Evolutionary conservation across 2,113 vertebrate species (phyloP).

Genomic region (Zapus hudsonius): DNA sequence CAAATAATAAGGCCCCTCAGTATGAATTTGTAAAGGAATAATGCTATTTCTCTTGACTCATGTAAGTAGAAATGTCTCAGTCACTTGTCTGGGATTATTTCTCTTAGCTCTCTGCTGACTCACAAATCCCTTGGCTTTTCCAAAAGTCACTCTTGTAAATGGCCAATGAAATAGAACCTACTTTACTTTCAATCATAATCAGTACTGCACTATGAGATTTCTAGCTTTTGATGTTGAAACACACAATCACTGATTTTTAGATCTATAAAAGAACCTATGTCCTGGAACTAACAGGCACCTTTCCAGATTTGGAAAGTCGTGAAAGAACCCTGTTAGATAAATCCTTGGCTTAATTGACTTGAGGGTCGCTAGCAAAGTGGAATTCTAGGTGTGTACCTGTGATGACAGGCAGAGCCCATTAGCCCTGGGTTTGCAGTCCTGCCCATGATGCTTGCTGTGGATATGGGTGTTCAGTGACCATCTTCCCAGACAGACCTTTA

Average conservation of each 20-base stretch:
- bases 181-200: background rate
- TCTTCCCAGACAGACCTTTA: background rate
- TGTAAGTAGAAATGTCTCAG: background rate
- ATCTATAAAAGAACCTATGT: background rate
- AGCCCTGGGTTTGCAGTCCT: background rate
- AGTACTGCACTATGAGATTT: background rate
- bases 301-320: background rate
- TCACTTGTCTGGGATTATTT: background rate
- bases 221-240: background rate
- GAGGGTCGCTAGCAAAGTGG: background rate
- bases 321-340: background rate
- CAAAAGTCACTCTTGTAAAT: background rate
- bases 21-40: background rate
- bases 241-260: background rate
- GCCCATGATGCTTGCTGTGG: background rate
- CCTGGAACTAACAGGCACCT: no score
- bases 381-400: background rate
- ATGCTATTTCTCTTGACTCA: background rate
- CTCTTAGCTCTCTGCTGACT: background rate
- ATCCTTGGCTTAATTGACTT: background rate
- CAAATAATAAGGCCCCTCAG: background rate
- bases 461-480: background rate
- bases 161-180: background rate
- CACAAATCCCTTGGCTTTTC: background rate
- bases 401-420: background rate